Percentiles rank a stretch among this genome's conserved stretches.
phyloP scores from a whole-genome alignment of 2,113 vertebrate species.

The Zosterops hypoxanthus region DNA sequence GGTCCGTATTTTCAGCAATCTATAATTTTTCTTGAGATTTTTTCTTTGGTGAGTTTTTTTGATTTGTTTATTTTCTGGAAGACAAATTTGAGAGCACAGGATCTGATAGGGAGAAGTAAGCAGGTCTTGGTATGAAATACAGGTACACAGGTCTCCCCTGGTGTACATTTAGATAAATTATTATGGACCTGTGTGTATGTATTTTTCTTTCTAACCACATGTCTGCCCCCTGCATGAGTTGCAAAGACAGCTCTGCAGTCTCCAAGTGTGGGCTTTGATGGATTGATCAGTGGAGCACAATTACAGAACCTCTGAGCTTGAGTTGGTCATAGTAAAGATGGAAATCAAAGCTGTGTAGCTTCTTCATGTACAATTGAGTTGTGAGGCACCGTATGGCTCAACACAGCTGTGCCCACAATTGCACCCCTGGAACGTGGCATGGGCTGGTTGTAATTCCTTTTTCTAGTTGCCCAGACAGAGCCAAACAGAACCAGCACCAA shows the following conservation, averaged over 20 bases:
- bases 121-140: neutral
- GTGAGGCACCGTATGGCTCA: neutral
- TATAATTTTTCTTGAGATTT: neutral
- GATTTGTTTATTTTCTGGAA: neutral
- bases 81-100: neutral
- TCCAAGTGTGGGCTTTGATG: neutral
- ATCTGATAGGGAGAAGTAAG: neutral
- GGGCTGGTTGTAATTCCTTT: neutral
- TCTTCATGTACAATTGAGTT: rapidly evolving
- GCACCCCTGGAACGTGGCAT: rapidly evolving
- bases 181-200: neutral
- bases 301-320: neutral
- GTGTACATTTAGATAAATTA: neutral
- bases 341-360: neutral
- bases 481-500: neutral
- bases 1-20: neutral
- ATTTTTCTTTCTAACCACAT: neutral
- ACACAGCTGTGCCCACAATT: neutral
- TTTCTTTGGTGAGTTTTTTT: rapidly evolving
- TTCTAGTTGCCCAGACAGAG: neutral
- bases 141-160: neutral
- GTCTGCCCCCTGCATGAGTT: neutral
- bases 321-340: neutral
- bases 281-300: neutral
- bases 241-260: neutral